Conservation (phyloP, 2,113 vertebrate genomes). For the Podarcis raffonei region DNA sequence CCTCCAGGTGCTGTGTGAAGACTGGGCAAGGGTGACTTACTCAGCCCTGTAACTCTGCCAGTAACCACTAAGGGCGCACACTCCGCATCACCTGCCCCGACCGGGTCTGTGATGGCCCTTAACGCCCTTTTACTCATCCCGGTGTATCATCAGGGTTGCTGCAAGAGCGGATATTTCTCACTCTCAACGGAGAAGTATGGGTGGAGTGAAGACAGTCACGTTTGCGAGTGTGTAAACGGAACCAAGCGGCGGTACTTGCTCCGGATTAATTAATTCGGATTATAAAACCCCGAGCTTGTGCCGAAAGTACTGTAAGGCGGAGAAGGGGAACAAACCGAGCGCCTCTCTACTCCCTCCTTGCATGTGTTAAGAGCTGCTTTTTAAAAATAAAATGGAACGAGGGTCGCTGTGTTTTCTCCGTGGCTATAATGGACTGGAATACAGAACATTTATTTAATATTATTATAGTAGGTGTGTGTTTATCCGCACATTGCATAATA, state of each 20-base stretch:
- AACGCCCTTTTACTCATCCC: not conserved
- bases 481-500: not conserved
- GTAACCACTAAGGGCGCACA: not conserved
- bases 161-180: not conserved
- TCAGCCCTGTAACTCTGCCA: not conserved
- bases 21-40: not conserved
- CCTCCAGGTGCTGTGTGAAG: not conserved
- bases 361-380: not conserved
- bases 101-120: not conserved
- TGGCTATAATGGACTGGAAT: too few relatives aligned
- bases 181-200: too few relatives aligned
- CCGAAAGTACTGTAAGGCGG: not conserved
- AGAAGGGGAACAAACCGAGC: not conserved
- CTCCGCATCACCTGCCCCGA: conserved; percentile 3
- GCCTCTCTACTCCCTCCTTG: too few relatives aligned
- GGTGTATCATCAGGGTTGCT: not conserved
- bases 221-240: not conserved
- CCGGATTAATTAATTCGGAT: not conserved
- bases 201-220: not conserved
- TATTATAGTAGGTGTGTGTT: not conserved
- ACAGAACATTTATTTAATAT: not conserved
- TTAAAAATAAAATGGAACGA: not conserved
- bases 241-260: not conserved
- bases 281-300: not conserved
- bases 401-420: not conserved